A percentile compares a stretch with the other conserved stretches of the same genome.
Evolutionary conservation across 2,113 vertebrate species (phyloP).

Genomic region (Elgaria multicarinata): DNA sequence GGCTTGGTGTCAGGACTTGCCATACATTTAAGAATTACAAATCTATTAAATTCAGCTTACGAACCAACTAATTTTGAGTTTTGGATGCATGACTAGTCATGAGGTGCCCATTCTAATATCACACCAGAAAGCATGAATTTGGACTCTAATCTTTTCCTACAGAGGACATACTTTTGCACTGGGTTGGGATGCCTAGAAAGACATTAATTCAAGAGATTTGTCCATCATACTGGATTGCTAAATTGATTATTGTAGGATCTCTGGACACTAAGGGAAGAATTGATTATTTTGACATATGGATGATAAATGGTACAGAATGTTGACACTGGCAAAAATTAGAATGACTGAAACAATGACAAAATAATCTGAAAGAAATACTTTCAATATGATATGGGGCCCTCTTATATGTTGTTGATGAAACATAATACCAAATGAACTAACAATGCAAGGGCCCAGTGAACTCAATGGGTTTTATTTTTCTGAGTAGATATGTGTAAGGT

Average conservation of each 20-base stretch:
- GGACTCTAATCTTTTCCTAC: neutral
- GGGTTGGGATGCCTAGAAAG: neutral
- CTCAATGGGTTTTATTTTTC: too few relatives aligned
- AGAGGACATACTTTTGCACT: neutral
- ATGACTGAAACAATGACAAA: neutral
- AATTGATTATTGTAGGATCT: neutral
- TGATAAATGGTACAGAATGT: neutral
- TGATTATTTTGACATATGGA: neutral
- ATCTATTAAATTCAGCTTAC: too few relatives aligned
- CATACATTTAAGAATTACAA: too few relatives aligned
- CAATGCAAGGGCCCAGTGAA: too few relatives aligned
- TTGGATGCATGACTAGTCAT: neutral
- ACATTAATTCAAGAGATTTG: neutral
- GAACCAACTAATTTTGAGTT: too few relatives aligned
- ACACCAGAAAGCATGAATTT: neutral
- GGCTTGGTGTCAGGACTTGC: too few relatives aligned
- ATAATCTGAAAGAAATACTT: neutral
- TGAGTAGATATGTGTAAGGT: too few relatives aligned
- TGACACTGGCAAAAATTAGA: neutral
- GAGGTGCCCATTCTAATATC: neutral
- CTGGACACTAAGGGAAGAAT: neutral
- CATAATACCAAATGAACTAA: too few relatives aligned
- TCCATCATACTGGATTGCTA: rapidly evolving
- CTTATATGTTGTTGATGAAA: neutral
- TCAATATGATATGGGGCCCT: neutral